These are phyloP conservation scores for Spodoptera frugiperda DNA, from an alignment of 1,140 invertebrate species.

Conservation along the genomic window DNA sequence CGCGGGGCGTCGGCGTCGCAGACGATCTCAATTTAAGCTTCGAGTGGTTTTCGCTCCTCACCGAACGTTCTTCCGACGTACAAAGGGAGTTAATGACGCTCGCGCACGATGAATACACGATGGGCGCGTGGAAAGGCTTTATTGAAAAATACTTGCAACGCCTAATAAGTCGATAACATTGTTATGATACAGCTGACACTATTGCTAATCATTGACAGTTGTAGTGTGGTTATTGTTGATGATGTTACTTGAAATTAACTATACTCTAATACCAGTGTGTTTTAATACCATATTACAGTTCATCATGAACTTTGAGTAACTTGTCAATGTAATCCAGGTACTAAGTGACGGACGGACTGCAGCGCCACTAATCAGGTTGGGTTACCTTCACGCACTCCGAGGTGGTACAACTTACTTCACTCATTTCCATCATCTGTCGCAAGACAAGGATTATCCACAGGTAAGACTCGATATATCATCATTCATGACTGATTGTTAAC, in stretches of 20 bases:
- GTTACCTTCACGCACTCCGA: constrained; percentile 92
- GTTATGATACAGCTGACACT: constrained; percentile 46
- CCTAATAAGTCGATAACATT: constrained; percentile 54
- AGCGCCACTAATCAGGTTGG: constrained; percentile 92
- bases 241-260: neutral
- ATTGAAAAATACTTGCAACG: constrained; percentile 67
- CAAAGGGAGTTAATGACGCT: constrained; percentile 76
- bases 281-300: too few species aligned
- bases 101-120: constrained; percentile 67
- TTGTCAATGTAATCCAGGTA: constrained; percentile 82
- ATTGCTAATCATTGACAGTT: neutral
- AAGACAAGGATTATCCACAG: constrained; percentile 92
- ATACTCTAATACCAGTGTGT: too few species aligned
- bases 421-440: constrained; percentile 94
- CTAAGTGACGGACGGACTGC: constrained; percentile 95
- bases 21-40: constrained; percentile 72
- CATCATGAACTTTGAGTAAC: neutral
- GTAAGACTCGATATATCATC: constrained; percentile 78
- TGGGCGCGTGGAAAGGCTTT: constrained; percentile 61
- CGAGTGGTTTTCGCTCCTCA: constrained; percentile 73
- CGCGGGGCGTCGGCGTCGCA: constrained; percentile 52
- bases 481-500: neutral
- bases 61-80: constrained; percentile 59
- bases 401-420: constrained; percentile 94
- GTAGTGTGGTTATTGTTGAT: neutral